These are phyloP conservation scores for Neofelis nebulosa DNA, from an alignment of 2,113 vertebrate genomes.

Conservation along the genomic window DNA sequence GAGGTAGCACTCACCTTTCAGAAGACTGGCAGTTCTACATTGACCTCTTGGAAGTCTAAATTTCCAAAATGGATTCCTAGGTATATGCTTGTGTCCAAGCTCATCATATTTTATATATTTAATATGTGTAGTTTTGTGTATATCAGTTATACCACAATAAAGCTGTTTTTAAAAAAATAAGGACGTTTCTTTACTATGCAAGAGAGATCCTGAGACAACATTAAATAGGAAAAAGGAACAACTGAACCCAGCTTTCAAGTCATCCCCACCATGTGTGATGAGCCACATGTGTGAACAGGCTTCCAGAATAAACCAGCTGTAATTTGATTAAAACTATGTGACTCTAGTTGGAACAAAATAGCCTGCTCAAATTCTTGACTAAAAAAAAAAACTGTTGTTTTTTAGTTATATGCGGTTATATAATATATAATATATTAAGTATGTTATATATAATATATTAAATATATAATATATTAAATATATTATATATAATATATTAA, in stretches of 20 bases:
- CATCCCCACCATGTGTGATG: not conserved
- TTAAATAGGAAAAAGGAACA: not conserved
- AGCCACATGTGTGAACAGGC: not conserved
- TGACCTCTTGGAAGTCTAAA: not conserved
- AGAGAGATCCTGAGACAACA: not conserved
- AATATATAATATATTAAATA: too few species aligned
- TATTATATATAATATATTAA: too few species aligned
- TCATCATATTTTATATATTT: not conserved
- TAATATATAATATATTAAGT: too few species aligned
- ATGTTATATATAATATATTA: too few species aligned
- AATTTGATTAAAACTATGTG: not conserved
- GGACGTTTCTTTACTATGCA: not conserved
- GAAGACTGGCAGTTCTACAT: not conserved
- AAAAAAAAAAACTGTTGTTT: not conserved
- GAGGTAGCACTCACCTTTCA: not conserved
- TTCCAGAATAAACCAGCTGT: not conserved
- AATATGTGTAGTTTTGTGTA: not conserved
- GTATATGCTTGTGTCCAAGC: not conserved
- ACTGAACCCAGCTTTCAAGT: not conserved
- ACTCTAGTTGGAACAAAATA: not conserved
- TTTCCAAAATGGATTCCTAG: not conserved
- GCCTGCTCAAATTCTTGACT: not conserved
- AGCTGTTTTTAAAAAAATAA: not conserved
- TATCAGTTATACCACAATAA: not conserved
- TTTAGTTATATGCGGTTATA: too few species aligned